Base-by-base conservation (phyloP, 2,113 vertebrate species). In the Sterrhoptilus dennistouni region DNA sequence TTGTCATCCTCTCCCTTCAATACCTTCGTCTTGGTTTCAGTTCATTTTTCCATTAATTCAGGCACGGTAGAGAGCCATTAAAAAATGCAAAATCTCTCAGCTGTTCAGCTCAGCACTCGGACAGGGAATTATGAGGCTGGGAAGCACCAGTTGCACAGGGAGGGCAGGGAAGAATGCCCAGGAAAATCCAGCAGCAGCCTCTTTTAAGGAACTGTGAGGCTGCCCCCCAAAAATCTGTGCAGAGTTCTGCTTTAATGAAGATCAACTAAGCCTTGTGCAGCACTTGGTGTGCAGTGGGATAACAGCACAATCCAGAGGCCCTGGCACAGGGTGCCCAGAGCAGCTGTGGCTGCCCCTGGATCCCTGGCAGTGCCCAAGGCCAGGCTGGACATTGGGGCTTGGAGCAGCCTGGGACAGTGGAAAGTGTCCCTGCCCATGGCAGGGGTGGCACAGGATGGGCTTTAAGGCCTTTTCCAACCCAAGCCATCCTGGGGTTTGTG, bases 41-140 rank as follows among this genome's bases (percentile, higher is more conserved):
- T 47, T 72, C 74, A 53, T 83, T 65, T 79, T 91, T 60, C 74
- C 87, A 94, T 94, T 95, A 96, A 97, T 91, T 94, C 93, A 87
- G 75, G 24, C 91, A 79, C 83, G 64, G 83, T 4, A 63, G 81
- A 94, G 81, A 95, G 83, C 61, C 83, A 86, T 76, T 95, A 83
- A 89, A 93, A 97, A 91, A 88, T 79, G 86, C 87, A 96, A 86
- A 96, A 49, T 60, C 86, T 45, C 91, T 89, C 95, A 89, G 70
- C 78, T 86, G 64, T 65, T 96, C 83, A 82, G 86, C 86, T 64
- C 24, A 47, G 87, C 61, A 45, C 83, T 63, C 0, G 1, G 64
- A 65, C 69, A 68, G 64, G 78, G 86, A 93, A 75, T 71, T 18
- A 77, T 45, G 53, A 95, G 57, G 71, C 80, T 23, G 44, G 57